Conservation (phyloP, 2,888 invertebrate genomes). For the Hirtodrosophila trivittata region DNA sequence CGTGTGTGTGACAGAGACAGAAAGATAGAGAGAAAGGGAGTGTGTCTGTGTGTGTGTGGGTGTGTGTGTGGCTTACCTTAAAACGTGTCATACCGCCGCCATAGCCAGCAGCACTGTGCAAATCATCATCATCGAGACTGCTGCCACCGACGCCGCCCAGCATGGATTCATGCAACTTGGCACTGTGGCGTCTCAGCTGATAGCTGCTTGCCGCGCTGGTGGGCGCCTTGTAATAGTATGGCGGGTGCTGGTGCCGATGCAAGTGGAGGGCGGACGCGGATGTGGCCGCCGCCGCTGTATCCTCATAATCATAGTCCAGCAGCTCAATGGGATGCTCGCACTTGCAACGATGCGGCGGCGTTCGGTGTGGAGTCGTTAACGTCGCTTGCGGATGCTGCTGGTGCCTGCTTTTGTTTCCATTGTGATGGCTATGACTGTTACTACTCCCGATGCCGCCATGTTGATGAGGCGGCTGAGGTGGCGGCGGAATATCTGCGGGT, state of each 20-base stretch:
- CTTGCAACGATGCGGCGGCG: slow-evolving; percentile 71
- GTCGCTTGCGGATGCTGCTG: slow-evolving; percentile 52
- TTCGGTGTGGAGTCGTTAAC: slow-evolving; percentile 54
- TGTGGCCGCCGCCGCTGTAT: slow-evolving; percentile 45
- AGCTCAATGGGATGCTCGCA: slow-evolving; percentile 72
- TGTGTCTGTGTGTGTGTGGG: slow-evolving; percentile 6
- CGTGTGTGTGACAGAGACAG: too few relatives aligned
- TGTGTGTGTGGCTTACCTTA: slow-evolving; percentile 58
- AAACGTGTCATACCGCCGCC: slow-evolving; percentile 63
- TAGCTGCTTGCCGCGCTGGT: slow-evolving; percentile 35
- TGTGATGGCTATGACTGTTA: slow-evolving; percentile 61
- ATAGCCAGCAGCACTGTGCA: slow-evolving; percentile 64
- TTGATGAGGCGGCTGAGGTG: slow-evolving; percentile 72
- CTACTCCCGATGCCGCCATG: slow-evolving; percentile 34
- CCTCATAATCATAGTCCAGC: slow-evolving; percentile 66
- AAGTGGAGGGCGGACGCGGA: slow-evolving; percentile 35
- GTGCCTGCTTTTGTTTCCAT: slow-evolving; percentile 58
- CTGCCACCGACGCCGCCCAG: slow-evolving; percentile 61
- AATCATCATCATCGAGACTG: slow-evolving; percentile 66
- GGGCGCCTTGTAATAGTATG: slow-evolving; percentile 64
- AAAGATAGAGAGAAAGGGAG: background rate
- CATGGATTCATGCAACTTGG: slow-evolving; percentile 68
- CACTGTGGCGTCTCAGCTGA: slow-evolving; percentile 58
- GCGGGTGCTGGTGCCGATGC: slow-evolving; percentile 67
- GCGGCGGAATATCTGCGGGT: slow-evolving; percentile 80